Evolutionary conservation across 2,888 invertebrate genomes (phyloP).

Genomic region (Melanotus villosus): DNA sequence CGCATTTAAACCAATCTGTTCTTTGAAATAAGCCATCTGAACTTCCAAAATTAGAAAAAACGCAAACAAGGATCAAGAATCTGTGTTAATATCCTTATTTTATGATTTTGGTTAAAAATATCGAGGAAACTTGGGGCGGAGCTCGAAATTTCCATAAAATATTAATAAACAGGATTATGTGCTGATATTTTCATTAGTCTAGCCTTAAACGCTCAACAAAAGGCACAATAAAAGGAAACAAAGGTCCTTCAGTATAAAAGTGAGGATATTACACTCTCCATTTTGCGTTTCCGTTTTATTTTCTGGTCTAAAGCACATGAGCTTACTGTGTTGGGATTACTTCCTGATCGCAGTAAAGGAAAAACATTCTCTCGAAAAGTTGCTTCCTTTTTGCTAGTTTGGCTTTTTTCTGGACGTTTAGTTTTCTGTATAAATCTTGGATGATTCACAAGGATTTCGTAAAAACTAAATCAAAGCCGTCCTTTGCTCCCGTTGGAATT

Average conservation of each 20-base stretch:
- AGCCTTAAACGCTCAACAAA: too few relatives aligned
- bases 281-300: not conserved
- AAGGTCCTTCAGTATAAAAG: too few relatives aligned
- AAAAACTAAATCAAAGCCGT: too few relatives aligned
- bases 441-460: too few relatives aligned
- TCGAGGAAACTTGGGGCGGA: constrained; percentile 26
- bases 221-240: too few relatives aligned
- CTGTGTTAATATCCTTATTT: constrained; percentile 28
- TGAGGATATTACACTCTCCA: not conserved
- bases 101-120: constrained; percentile 23
- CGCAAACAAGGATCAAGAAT: constrained; percentile 24
- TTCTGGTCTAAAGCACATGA: not conserved
- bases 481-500: constrained; percentile 23
- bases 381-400: too few relatives aligned
- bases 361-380: too few relatives aligned
- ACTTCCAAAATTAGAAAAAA: not conserved
- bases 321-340: not conserved
- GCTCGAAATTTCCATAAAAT: constrained; percentile 3
- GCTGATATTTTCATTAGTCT: too few relatives aligned
- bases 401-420: too few relatives aligned
- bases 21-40: too few relatives aligned
- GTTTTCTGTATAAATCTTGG: too few relatives aligned
- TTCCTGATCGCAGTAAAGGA: constrained; percentile 4
- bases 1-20: too few relatives aligned
- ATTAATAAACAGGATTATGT: not conserved